Percentiles rank a stretch among this genome's conserved stretches.
Conservation (phyloP, 2,113 vertebrate species). For the Heterocephalus glaber region DNA sequence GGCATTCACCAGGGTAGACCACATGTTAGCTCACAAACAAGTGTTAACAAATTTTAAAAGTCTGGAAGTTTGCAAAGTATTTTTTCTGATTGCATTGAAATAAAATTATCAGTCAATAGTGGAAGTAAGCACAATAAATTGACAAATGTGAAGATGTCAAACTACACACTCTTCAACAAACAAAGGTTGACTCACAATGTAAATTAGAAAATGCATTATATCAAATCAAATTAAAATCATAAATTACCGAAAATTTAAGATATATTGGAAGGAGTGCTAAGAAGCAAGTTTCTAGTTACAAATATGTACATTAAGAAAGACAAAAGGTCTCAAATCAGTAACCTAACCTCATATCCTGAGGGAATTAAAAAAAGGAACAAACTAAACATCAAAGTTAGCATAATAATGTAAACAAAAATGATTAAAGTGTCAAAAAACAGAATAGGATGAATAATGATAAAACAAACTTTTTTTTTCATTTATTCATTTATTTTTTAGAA, state of each 20-base stretch:
- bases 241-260: neutral
- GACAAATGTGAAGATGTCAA: neutral
- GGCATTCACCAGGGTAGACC: neutral
- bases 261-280: neutral
- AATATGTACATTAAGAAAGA: neutral
- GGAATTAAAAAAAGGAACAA: neutral
- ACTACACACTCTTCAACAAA: neutral
- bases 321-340: neutral
- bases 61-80: neutral
- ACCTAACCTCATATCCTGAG: neutral
- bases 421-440: neutral
- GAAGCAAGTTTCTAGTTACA: neutral
- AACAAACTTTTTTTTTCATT: too few species aligned
- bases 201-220: neutral
- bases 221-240: neutral
- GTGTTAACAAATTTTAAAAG: neutral
- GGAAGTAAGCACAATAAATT: neutral
- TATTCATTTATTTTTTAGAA: neutral
- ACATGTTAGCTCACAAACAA: neutral
- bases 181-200: neutral
- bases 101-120: neutral
- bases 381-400: neutral
- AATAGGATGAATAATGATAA: neutral
- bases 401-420: neutral
- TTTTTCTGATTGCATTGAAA: neutral